These are phyloP conservation scores for Lepetodrilus schrolli DNA, from an alignment of 2,888 invertebrate genomes.

Conservation along the genomic window DNA sequence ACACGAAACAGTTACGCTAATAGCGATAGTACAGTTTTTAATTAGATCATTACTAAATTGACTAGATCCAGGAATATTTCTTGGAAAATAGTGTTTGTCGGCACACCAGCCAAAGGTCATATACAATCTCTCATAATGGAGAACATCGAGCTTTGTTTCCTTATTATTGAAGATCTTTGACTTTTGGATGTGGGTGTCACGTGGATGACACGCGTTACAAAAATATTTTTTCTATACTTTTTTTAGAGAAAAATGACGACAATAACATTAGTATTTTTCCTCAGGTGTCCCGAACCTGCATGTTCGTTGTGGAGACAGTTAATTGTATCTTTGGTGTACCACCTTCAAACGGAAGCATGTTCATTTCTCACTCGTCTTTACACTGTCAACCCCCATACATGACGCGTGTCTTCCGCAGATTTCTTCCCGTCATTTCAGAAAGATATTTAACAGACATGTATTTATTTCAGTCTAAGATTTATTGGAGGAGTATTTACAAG, in stretches of 20 bases:
- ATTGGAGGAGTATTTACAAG: too few species aligned
- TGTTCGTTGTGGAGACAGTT: background rate
- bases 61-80: too few species aligned
- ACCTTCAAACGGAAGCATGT: background rate
- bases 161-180: background rate
- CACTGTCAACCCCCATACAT: background rate
- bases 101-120: too few species aligned
- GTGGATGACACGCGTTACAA: background rate
- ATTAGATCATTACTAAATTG: too few species aligned
- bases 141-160: background rate
- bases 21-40: too few species aligned
- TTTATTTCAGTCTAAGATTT: background rate
- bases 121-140: too few species aligned
- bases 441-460: background rate
- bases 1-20: too few species aligned
- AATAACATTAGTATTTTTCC: slow-evolving; percentile 7
- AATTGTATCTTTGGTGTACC: background rate
- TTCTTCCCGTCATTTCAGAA: too few species aligned
- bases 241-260: background rate
- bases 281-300: background rate
- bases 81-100: too few species aligned
- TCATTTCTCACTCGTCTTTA: background rate
- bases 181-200: slow-evolving; percentile 12
- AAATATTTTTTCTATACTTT: background rate
- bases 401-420: background rate